Evolutionary conservation across 2,113 vertebrate genomes (phyloP).

Genomic region (Glareola pratincola): DNA sequence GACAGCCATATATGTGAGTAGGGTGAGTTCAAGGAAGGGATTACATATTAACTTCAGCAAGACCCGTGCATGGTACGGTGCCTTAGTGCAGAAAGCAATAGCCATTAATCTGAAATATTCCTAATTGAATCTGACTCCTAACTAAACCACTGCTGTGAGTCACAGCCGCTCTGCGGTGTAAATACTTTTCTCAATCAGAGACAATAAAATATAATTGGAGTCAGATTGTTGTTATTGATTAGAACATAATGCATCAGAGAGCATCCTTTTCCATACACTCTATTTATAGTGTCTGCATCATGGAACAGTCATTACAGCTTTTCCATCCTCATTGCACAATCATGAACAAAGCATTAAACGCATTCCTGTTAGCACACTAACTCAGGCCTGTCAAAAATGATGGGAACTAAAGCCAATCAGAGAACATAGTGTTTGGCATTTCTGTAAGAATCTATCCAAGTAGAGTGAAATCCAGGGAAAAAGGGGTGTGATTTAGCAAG

Average conservation of each 20-base stretch:
- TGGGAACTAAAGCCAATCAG: background rate
- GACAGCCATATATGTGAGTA: background rate
- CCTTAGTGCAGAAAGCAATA: background rate
- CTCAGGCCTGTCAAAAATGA: background rate
- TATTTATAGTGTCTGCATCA: background rate
- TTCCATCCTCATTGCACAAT: background rate
- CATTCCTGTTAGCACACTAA: background rate
- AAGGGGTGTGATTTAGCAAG: background rate
- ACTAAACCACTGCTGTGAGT: background rate
- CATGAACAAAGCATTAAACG: background rate
- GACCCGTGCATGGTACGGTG: background rate
- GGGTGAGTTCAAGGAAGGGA: background rate
- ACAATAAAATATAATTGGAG: slow-evolving; percentile 31
- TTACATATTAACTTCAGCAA: background rate
- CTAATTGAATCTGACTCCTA: background rate
- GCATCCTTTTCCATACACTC: background rate
- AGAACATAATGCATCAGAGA: background rate
- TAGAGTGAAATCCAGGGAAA: background rate
- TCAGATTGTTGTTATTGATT: slow-evolving; percentile 35
- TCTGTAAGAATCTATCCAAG: background rate
- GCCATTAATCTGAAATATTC: background rate
- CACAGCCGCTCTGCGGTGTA: background rate
- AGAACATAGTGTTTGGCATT: background rate
- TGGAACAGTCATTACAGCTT: background rate
- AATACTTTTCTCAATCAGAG: background rate